Percentiles rank a stretch among this genome's conserved stretches.
Conservation (phyloP, 1,140 invertebrate species). For the Anastrepha ludens region DNA sequence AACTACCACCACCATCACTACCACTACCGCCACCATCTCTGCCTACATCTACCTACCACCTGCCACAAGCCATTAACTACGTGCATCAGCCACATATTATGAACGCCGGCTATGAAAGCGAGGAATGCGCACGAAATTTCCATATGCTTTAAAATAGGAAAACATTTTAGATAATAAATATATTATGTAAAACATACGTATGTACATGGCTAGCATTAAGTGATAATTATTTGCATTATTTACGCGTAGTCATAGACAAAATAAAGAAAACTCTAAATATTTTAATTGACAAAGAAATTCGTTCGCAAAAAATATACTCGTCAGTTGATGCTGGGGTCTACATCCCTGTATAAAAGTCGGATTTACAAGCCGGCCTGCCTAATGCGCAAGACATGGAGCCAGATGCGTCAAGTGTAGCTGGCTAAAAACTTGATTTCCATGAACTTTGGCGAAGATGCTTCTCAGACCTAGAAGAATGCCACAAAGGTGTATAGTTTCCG, state of each 20-base stretch:
- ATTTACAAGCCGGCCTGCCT: too few relatives aligned
- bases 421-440: too few relatives aligned
- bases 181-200: not conserved
- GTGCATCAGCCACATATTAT: constrained; percentile 42
- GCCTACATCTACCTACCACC: not conserved
- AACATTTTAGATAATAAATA: not conserved
- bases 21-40: not conserved
- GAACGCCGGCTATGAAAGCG: constrained; percentile 36
- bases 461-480: too few relatives aligned
- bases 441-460: too few relatives aligned
- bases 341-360: too few relatives aligned
- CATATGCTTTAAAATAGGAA: not conserved
- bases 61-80: not conserved
- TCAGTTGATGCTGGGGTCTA: too few relatives aligned
- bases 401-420: too few relatives aligned
- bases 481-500: too few relatives aligned
- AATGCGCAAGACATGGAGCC: too few relatives aligned
- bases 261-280: not conserved
- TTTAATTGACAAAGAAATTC: too few relatives aligned
- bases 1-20: not conserved
- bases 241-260: not conserved
- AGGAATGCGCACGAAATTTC: constrained; percentile 27
- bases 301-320: too few relatives aligned
- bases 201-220: not conserved
- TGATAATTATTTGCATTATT: not conserved